Base-by-base conservation (phyloP, 2,797 vertebrate genomes). In the Cyprinodon diabolis region DNA sequence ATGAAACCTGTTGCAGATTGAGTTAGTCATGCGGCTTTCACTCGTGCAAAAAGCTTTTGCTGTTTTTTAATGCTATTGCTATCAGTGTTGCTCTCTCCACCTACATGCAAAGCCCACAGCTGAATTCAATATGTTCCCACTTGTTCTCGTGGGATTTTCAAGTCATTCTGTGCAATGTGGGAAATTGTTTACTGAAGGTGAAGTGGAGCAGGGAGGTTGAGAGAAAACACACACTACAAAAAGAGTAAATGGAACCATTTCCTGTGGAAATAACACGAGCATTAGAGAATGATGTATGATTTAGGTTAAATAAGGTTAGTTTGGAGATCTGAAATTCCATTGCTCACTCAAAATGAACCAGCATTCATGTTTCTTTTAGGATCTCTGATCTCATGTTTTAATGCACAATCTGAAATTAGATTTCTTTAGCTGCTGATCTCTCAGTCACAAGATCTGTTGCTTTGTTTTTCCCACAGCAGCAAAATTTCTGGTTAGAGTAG, bases 141-240 rank as follows among this genome's bases (percentile, higher is more conserved):
- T 62, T 70, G 69, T 69, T 84, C 84, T 79, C 78, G 63, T 66
- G 74, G 75, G 78, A 76, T 78, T 81, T 65, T 71, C 43, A 65
- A 80, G 74, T 80, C 71, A 49, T 79, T 86, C 79, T 72, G 80
- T 71, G 79, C 81, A 80, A 80, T 72, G 71, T 68, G 56, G 78
- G 83, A 83, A 87, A 88, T 85, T 57, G 80, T 77, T 84, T 74
- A 68, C 57, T 78, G 82, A 79, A 78, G 71, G 66, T 72, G 76
- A 84, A 75, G 72, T 69, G 74, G 79, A 81, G 2, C 11, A 54
- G 67, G 73, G 70, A 71, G 73, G 69, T 81, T 79, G 69, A 77
- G 49, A 69, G 57, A 57, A 83, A 84, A 81, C 43, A 35, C 63
- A 72, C 0, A 3, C 67, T 75, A 74, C 56, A 70, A 82, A 87